These are phyloP conservation scores for Polypterus senegalus DNA, from an alignment of 2,113 vertebrate species.

Conservation along the genomic window DNA sequence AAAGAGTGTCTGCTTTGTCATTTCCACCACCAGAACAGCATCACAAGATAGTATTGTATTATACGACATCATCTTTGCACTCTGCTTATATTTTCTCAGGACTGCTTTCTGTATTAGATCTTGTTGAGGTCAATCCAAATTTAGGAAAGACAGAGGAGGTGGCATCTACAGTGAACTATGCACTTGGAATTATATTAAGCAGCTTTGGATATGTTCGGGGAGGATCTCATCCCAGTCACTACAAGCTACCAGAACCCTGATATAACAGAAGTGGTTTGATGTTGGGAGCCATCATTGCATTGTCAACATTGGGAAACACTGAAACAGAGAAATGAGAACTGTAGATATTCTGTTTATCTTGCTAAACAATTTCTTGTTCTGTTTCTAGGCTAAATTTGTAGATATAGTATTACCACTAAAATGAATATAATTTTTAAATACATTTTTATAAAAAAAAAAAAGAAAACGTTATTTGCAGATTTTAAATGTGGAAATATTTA, in stretches of 20 bases:
- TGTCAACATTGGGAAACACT: neutral
- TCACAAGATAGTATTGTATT: neutral
- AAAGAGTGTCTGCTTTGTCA: neutral
- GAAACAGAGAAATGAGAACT: neutral
- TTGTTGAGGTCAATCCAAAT: constrained; percentile 54
- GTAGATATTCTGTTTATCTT: too few relatives aligned
- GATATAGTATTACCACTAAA: too few relatives aligned
- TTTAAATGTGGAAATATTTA: too few relatives aligned
- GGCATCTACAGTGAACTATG: constrained; percentile 32
- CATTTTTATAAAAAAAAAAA: too few relatives aligned
- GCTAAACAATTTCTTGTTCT: too few relatives aligned
- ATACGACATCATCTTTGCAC: neutral
- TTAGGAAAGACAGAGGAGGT: constrained; percentile 29
- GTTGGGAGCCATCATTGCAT: too few relatives aligned
- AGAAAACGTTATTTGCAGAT: too few relatives aligned
- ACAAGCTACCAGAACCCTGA: constrained; percentile 25
- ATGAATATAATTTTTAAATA: too few relatives aligned
- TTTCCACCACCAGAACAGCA: too few relatives aligned
- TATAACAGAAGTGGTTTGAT: neutral
- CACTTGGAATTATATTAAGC: constrained; percentile 37
- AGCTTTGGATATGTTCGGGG: constrained; percentile 43
- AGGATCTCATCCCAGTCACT: constrained; percentile 34
- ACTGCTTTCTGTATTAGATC: constrained; percentile 47
- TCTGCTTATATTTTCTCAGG: constrained; percentile 24
- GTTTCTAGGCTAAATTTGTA: too few relatives aligned